Base-by-base conservation (phyloP, 1,140 invertebrate species). In the Drosophila mauritiana region DNA sequence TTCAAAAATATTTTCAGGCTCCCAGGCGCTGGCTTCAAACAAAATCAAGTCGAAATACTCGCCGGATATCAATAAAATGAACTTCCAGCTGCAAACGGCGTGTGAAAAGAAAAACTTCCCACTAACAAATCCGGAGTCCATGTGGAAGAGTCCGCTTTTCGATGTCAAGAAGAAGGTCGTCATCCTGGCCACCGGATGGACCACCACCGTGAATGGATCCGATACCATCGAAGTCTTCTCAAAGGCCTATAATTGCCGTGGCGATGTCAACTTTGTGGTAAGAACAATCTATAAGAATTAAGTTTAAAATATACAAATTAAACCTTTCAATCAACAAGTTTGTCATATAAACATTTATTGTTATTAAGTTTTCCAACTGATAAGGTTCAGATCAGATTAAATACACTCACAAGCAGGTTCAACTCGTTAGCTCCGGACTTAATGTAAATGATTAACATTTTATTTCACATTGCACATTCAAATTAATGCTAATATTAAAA, bases 131-230 rank as follows among this genome's bases (percentile, higher is more conserved):
- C 67, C 91, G 0, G 67, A 84, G 48, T 45, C 39, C 3, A 80
- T 92, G 70, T 92, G 90, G 91, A 25, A 22, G 4, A 89, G 86
- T 43, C 69, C 76, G 2, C 34, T 65, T 2, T 92, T 92, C 2
- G 81, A 92, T 79, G 36, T 62, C 5, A 76, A 27, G 8, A 92
- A 92, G 49, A 78, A 79, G 31, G 84, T 92, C 1, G 90, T 92
- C 46, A 88, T 92, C 8, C 54, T 92, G 54, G 90, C 88, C 17
- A 90, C 91, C 7, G 91, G 91, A 1, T 92, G 91, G 91, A 92
- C 86, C 5, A 91, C 88, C 4, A 89, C 67, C 1, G 63, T 92
- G 3, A 92, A 92, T 55, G 88, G 79, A 0, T 77, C 78, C 2
- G 79, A 86, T 2, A 62, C 90, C n/a, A 90, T 92, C 20, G 80